Base-by-base conservation (phyloP, 2,797 vertebrate genomes). In the Lacerta bilineata region DNA sequence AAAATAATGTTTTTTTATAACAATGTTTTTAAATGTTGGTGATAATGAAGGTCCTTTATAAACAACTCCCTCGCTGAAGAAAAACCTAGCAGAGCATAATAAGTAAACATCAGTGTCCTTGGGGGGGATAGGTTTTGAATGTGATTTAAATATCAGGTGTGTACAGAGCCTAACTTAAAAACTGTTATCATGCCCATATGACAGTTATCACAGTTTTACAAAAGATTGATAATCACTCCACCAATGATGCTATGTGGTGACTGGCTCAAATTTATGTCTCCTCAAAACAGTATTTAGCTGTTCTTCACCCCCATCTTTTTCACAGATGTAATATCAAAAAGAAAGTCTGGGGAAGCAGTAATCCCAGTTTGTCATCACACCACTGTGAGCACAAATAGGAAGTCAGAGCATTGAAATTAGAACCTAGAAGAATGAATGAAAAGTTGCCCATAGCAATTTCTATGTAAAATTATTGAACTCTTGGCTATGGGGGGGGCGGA, bases 361-460 rank as follows among this genome's bases (percentile, higher is more conserved):
- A 55, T 55, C 64, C 59, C 59, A 33, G 39, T 78, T 69, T 64
- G 64, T 43, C 68, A 74, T 41, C 18, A 87, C 20, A 74, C n/a
- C 27, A 80, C 46, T 61, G 27, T 81, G 50, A 87, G 36, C 25
- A 72, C 46, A 71, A 69, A 82, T 59, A 39, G 8, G 64, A 80
- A 46, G 29, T 8, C 80, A 71, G 20, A 25, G n/a, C 59, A 91
- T 88, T 90, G 69, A 72, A 91, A 77, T n/a, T n/a, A 88, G 61
- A 66, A 9, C 41, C n/a, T 84, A 69, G 39, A 86, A 87, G 1
- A 78, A 41, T 25, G 41, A 29, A 89, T 66, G n/a, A 55, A 88
- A 50, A 5, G 90, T 84, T 90, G 23, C 66, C 50, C 0, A 0
- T 69, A 23, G 1, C 17, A 39, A 75, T 50, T 50, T 61, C 36